A percentile compares a stretch with the other conserved stretches of the same genome.
These are phyloP conservation scores for Exaiptasia diaphana DNA, from an alignment of 64 coral and sea anemone species.

Conservation along the genomic window DNA sequence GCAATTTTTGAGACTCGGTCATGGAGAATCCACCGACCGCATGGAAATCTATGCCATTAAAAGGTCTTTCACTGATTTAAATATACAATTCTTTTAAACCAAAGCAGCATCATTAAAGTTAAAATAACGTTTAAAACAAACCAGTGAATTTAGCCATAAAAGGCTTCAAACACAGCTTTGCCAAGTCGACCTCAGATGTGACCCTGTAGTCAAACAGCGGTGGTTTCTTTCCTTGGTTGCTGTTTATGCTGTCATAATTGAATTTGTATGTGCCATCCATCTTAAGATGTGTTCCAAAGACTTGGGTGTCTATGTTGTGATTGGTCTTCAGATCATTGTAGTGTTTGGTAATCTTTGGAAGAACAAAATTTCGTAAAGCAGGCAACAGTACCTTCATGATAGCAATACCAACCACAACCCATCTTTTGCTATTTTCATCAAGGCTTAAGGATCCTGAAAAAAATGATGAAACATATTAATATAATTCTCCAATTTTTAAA, in stretches of 20 bases:
- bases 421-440: slow-evolving; percentile 32
- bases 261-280: slow-evolving; percentile 31
- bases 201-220: slow-evolving; percentile 23
- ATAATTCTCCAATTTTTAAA: no score
- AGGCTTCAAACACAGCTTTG: slow-evolving; percentile 44
- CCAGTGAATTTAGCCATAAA: slow-evolving; percentile 48
- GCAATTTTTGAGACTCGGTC: no score
- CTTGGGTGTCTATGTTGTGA: slow-evolving; percentile 27
- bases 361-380: slow-evolving; percentile 25
- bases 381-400: slow-evolving; percentile 50
- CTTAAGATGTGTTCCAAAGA: background rate
- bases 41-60: no score
- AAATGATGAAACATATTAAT: no score
- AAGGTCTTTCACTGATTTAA: no score
- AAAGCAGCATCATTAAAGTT: no score
- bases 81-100: no score
- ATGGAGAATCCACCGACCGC: no score
- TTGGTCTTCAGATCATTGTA: background rate
- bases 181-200: slow-evolving; percentile 22
- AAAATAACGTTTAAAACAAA: no score
- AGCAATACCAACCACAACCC: slow-evolving; percentile 68
- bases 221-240: slow-evolving; percentile 32
- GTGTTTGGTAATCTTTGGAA: background rate
- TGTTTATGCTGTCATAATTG: slow-evolving; percentile 74
- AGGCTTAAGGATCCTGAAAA: background rate